Evolutionary conservation across 2,797 vertebrate species (phyloP).

Genomic region (Phataginus tricuspis): DNA sequence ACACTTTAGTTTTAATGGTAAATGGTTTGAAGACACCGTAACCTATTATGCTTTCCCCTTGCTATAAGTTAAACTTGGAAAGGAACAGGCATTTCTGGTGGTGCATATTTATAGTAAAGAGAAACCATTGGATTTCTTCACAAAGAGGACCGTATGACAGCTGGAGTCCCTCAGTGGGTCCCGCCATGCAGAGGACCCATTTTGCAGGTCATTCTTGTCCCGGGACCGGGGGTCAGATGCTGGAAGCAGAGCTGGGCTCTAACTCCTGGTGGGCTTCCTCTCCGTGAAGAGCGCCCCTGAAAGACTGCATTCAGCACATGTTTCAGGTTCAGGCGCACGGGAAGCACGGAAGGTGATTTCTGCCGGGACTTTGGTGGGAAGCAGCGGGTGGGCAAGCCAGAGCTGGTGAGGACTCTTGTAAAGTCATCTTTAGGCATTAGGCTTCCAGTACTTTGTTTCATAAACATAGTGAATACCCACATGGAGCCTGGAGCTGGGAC

Average conservation of each 20-base stretch:
- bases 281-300: rapidly evolving
- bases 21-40: rapidly evolving
- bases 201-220: rapidly evolving
- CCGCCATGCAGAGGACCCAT: rapidly evolving
- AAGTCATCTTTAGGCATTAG: background rate
- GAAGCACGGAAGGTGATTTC: background rate
- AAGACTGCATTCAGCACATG: rapidly evolving
- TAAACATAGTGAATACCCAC: background rate
- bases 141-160: background rate
- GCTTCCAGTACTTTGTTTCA: background rate
- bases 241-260: rapidly evolving
- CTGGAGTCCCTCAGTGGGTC: rapidly evolving
- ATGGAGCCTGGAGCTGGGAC: rapidly evolving
- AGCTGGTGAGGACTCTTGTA: background rate
- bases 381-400: background rate
- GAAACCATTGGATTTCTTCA: background rate
- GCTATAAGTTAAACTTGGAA: background rate
- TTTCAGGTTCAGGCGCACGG: background rate
- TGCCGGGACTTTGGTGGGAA: background rate
- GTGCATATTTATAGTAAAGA: background rate
- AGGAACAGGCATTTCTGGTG: rapidly evolving
- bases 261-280: rapidly evolving
- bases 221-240: rapidly evolving
- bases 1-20: rapidly evolving
- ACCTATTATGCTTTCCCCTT: rapidly evolving